Percentiles rank a stretch among this genome's conserved stretches.
phyloP scores from a whole-genome alignment of 23 tunicate genomes.

The Botrylloides violaceus region DNA sequence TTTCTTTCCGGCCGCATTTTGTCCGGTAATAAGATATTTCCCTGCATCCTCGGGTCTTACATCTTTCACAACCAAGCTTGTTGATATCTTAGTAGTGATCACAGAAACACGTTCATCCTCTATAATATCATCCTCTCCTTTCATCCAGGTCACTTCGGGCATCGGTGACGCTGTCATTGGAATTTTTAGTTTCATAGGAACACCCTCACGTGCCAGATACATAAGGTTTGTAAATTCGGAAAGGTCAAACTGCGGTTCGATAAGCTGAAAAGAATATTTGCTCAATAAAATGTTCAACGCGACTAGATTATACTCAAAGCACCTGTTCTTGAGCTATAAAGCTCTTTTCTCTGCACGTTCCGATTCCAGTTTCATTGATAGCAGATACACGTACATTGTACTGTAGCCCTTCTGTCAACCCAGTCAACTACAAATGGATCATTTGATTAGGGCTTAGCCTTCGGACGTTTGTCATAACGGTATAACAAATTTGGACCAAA shows the following conservation, averaged over 20 bases:
- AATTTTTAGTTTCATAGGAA: conserved; percentile 56
- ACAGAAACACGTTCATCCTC: conserved; percentile 45
- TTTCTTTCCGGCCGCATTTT: conserved; percentile 66
- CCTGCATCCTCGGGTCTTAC: conserved; percentile 68
- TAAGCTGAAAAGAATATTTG: conserved; percentile 6
- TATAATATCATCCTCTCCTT: conserved; percentile 29
- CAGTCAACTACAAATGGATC: conserved; percentile 10
- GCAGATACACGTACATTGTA: conserved; percentile 75
- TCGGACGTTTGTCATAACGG: too few relatives aligned
- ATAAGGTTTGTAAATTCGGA: conserved; percentile 39
- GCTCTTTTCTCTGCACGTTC: conserved; percentile 51
- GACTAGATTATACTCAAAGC: not conserved
- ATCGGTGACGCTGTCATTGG: conserved; percentile 62
- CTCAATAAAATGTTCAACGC: not conserved
- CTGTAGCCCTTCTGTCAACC: conserved; percentile 64
- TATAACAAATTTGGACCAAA: too few relatives aligned
- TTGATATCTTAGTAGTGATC: conserved; percentile 47
- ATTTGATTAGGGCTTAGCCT: too few relatives aligned
- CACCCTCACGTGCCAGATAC: conserved; percentile 66
- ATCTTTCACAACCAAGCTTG: conserved; percentile 61
- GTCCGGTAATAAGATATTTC: conserved; percentile 57
- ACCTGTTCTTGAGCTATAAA: conserved; percentile 64
- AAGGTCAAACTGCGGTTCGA: conserved; percentile 17
- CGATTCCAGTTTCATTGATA: conserved; percentile 8
- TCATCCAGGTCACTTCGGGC: conserved; percentile 57